Conservation (phyloP, 1,140 invertebrate genomes). For the Panagrolaimus sp. region DNA sequence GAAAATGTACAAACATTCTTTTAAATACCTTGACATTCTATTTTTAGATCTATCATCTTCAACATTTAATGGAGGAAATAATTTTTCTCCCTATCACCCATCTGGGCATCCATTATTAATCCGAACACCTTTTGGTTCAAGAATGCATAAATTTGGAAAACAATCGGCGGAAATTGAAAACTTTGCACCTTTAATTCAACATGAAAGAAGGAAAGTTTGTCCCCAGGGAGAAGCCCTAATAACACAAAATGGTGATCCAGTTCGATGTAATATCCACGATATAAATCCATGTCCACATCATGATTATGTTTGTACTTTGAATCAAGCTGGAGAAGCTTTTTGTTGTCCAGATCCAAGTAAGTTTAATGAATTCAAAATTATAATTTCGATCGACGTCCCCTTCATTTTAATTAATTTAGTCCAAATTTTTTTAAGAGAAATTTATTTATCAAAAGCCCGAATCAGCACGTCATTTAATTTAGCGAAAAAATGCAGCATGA, state of each 20-base stretch:
- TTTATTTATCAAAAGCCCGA: background rate
- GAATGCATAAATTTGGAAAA: too few species aligned
- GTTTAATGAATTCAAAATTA: conserved; percentile 3
- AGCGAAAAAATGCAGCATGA: too few species aligned
- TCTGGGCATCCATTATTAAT: too few species aligned
- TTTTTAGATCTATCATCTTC: too few species aligned
- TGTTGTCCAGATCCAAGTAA: conserved; percentile 13
- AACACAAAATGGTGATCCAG: background rate
- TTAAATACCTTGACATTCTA: too few species aligned
- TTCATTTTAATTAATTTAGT: too few species aligned
- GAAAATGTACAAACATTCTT: too few species aligned
- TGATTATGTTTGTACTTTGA: conserved; percentile 7
- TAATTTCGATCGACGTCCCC: too few species aligned
- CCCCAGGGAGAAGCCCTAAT: background rate
- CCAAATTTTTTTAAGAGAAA: background rate
- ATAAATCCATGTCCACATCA: background rate
- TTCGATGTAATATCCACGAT: background rate
- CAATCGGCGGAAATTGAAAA: background rate
- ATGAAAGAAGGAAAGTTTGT: background rate
- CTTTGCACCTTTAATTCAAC: background rate
- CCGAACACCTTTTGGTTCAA: too few species aligned
- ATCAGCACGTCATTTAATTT: too few species aligned
- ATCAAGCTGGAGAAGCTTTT: background rate
- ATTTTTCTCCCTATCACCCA: too few species aligned
- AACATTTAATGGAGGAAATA: too few species aligned